Evolutionary conservation across 2,113 vertebrate genomes (phyloP).

Genomic region (Marmota flaviventris): DNA sequence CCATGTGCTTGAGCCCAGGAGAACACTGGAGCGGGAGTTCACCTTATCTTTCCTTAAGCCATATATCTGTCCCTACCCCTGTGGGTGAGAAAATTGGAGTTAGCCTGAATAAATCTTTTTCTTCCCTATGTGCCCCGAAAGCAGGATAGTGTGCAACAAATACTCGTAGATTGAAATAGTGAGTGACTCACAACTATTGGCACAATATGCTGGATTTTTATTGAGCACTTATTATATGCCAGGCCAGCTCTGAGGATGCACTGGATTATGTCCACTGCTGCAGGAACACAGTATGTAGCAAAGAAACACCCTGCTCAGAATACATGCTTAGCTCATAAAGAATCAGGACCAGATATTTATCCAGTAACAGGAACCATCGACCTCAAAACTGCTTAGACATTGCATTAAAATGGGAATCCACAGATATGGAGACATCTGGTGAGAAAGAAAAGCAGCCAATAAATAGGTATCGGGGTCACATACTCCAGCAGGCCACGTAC

Average conservation of each 20-base stretch:
- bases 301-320: not conserved
- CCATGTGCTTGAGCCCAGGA: not conserved
- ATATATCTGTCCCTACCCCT: accelerated
- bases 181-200: not conserved
- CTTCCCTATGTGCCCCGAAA: not conserved
- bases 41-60: not conserved
- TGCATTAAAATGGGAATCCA: accelerated
- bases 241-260: accelerated
- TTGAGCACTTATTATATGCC: not conserved
- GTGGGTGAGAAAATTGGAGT: accelerated
- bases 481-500: too few relatives aligned
- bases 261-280: too few relatives aligned
- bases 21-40: not conserved
- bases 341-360: not conserved
- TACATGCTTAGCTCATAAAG: not conserved
- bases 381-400: not conserved
- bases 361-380: accelerated
- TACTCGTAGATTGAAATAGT: accelerated
- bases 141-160: too few relatives aligned
- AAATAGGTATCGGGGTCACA: not conserved
- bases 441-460: too few relatives aligned
- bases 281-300: accelerated
- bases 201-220: not conserved
- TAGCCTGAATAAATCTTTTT: not conserved
- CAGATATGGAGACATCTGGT: too few relatives aligned